Evolutionary conservation across 1,140 invertebrate species (phyloP), one percentile per base, ranked within the genome.

Genomic region (Apis cerana): DNA sequence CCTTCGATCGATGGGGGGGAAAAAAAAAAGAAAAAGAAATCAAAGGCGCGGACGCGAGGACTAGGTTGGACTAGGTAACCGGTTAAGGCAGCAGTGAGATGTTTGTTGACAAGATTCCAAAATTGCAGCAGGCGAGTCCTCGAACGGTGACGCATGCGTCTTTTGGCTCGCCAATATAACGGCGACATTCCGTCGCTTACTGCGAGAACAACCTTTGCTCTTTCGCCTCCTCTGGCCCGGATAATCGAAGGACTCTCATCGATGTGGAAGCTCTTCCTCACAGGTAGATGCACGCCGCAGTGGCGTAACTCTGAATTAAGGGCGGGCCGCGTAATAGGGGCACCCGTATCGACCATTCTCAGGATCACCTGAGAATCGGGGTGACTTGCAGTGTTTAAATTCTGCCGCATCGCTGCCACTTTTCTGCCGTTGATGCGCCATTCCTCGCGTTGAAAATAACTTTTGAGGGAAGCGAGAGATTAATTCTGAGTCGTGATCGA

Each of bases 41-140:
- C 17, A 17, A 27, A n/a, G 58, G 15, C 2, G n/a, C 50, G 23
- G n/a, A 9, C 19, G 21, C 52, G 56, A n/a, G 58, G 12, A 43
- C 27, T 27, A 19, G 56, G 61, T 70, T 72, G 17, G 62, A 21
- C 11, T n/a, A 2, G 54, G 56, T 68, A 65, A 75, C 68, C 76
- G 72, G 54, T 77, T 81, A 70, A 81, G 61, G 79, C 77, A 58
- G 80, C 52, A 82, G 80, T 72, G 83, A 58, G 72, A 72, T 85
- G 79, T 90, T 89, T 90, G 89, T 92, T 91, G 91, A 89, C 83
- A 89, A 86, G 79, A 88, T 90, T 90, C 90, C 89, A 90, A 92
- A 92, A 87, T 90, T 69, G 43, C 80, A 61, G 33, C 33, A 43
- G 33, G 76, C 70, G 70, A 65, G 58, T 72, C 48, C 23, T 72